phyloP scores from a whole-genome alignment of 1,140 invertebrate genomes.

The Wiebesia pumilae region DNA sequence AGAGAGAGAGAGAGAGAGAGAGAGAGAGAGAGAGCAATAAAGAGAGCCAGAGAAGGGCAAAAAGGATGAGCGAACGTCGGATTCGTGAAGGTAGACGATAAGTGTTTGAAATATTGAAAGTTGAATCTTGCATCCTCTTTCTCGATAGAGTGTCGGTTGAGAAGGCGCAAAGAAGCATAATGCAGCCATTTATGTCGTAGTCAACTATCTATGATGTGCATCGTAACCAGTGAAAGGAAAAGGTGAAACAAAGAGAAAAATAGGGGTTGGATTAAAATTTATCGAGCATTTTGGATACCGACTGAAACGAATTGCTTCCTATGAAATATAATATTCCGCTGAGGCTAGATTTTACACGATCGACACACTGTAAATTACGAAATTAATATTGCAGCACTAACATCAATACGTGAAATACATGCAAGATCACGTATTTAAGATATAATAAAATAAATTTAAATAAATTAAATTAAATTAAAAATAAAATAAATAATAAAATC shows the following conservation, averaged over 20 bases:
- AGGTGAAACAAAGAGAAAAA: conserved; percentile 29
- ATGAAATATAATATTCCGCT: neutral
- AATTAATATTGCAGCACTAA: neutral
- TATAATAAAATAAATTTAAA: no score
- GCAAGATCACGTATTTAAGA: no score
- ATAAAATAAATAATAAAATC: no score
- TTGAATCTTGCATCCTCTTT: conserved; percentile 59
- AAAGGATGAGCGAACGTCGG: conserved; percentile 44
- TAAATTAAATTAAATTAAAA: no score
- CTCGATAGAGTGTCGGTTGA: conserved; percentile 51
- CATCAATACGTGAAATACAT: neutral
- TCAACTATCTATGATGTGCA: conserved; percentile 52
- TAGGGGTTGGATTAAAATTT: conserved; percentile 31
- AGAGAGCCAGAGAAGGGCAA: no score
- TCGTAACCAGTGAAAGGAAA: conserved; percentile 37
- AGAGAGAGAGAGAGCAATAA: conserved; percentile 28
- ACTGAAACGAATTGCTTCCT: conserved; percentile 29
- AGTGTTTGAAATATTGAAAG: conserved; percentile 76
- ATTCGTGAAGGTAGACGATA: conserved; percentile 63
- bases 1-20: conserved; percentile 35
- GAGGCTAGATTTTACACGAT: neutral
- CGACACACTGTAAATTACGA: neutral
- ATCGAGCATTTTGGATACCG: conserved; percentile 33
- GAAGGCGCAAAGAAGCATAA: conserved; percentile 61
- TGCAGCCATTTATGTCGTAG: conserved; percentile 69